Evolutionary conservation across 2,888 invertebrate genomes (phyloP).

Genomic region (Artemia sinica): DNA sequence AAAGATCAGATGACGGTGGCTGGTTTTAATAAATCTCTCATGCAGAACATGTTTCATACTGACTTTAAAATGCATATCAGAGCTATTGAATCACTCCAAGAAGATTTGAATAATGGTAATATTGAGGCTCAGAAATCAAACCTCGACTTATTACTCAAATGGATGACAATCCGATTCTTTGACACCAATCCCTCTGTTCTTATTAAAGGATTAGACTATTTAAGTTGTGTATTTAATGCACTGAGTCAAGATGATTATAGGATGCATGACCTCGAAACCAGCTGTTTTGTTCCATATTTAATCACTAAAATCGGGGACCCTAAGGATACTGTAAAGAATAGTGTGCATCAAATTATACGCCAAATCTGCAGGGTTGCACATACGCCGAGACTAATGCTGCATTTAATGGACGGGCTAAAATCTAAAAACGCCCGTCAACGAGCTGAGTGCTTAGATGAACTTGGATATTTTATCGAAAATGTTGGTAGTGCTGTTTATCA

Average conservation of each 20-base stretch:
- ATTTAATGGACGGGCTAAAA: constrained; percentile 82
- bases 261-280: constrained; percentile 75
- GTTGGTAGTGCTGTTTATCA: constrained; percentile 69
- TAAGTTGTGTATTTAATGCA: constrained; percentile 60
- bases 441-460: constrained; percentile 84
- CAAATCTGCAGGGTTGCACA: constrained; percentile 72
- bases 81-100: constrained; percentile 73
- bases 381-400: constrained; percentile 68
- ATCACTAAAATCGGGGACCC: constrained; percentile 86
- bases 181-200: constrained; percentile 96
- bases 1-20: constrained; percentile 76
- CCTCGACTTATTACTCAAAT: constrained; percentile 84
- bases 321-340: constrained; percentile 80
- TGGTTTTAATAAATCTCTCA: constrained; percentile 65
- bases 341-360: constrained; percentile 65
- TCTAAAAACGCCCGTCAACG: constrained; percentile 92
- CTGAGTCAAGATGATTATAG: constrained; percentile 63
- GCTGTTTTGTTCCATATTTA: constrained; percentile 83
- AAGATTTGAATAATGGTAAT: constrained; percentile 44
- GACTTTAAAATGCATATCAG: constrained; percentile 89
- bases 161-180: constrained; percentile 89
- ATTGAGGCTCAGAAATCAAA: constrained; percentile 65
- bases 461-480: constrained; percentile 64
- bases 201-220: constrained; percentile 81
- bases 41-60: constrained; percentile 79